Evolutionary conservation across 2,113 vertebrate genomes (phyloP).

Genomic region (Odocoileus virginianus): DNA sequence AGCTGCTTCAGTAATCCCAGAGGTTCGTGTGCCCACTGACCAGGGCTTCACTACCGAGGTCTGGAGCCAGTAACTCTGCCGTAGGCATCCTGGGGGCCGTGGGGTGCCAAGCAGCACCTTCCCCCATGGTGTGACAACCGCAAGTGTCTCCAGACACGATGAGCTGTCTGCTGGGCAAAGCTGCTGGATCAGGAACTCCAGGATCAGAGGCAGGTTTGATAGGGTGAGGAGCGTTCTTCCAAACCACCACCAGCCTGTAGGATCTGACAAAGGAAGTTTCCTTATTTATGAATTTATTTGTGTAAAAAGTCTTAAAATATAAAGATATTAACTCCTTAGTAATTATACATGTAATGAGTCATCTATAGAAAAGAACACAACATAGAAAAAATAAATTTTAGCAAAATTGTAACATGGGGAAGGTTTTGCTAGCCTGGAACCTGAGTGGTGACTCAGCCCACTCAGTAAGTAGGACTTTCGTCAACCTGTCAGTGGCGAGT

Average conservation of each 20-base stretch:
- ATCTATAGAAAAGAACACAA: not conserved
- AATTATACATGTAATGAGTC: not conserved
- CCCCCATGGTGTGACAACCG: not conserved
- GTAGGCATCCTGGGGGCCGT: not conserved
- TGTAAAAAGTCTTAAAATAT: not conserved
- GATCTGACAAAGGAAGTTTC: not conserved
- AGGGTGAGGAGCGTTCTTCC: not conserved
- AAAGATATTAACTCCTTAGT: not conserved
- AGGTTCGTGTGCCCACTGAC: not conserved
- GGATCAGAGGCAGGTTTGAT: not conserved
- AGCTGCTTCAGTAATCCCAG: not conserved
- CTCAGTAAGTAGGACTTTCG: not conserved
- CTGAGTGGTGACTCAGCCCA: not conserved
- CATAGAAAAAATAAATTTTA: not conserved
- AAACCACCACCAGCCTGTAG: not conserved
- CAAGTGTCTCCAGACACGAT: not conserved
- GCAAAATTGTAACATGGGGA: rapidly evolving
- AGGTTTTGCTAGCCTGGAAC: not conserved
- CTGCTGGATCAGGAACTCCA: not conserved
- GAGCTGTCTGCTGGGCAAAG: not conserved
- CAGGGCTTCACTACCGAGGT: not conserved
- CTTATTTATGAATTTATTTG: not conserved
- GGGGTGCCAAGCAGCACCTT: not conserved
- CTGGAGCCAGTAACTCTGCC: not conserved
- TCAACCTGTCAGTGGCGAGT: not conserved